Percentiles rank a stretch among this genome's conserved stretches.
phyloP scores from a whole-genome alignment of 2,113 vertebrate species.

The Plestiodon gilberti region DNA sequence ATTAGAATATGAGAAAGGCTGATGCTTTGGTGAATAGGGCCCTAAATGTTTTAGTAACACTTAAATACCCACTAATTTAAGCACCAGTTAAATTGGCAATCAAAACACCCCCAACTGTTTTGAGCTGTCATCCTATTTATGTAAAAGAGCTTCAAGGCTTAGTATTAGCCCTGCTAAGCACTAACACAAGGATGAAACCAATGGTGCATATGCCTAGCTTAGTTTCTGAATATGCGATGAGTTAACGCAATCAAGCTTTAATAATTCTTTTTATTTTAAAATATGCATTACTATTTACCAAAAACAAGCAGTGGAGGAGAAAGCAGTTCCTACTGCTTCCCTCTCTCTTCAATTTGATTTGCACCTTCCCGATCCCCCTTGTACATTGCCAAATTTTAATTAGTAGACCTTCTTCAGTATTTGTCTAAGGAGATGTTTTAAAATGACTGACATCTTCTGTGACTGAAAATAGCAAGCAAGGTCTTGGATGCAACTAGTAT shows the following conservation, averaged over 20 bases:
- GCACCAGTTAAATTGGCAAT: constrained; percentile 68
- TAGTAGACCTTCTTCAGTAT: constrained; percentile 35
- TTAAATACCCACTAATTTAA: constrained; percentile 74
- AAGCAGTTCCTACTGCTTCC: constrained; percentile 39
- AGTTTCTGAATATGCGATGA: constrained; percentile 24
- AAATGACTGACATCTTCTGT: constrained; percentile 29
- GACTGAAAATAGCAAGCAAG: constrained; percentile 52
- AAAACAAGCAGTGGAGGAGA: constrained; percentile 42
- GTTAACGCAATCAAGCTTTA: constrained; percentile 46
- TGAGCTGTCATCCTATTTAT: constrained; percentile 58
- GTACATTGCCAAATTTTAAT: constrained; percentile 59
- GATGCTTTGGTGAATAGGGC: constrained; percentile 65
- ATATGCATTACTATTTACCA: constrained; percentile 50
- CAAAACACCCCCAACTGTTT: constrained; percentile 55
- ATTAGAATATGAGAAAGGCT: constrained; percentile 61
- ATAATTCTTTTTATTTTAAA: constrained; percentile 61
- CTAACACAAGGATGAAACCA: constrained; percentile 37
- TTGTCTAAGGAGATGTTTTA: neutral
- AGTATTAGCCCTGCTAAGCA: constrained; percentile 39
- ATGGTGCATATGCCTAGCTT: constrained; percentile 35
- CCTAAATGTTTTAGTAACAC: constrained; percentile 65
- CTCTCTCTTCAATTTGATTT: constrained; percentile 64
- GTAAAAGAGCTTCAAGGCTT: constrained; percentile 57
- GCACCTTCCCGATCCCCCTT: constrained; percentile 45
- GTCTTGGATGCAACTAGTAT: too few species aligned